Evolutionary conservation across 2,113 vertebrate species (phyloP), one percentile per base, ranked within the genome.

Genomic region (Siphamia tubifer): DNA sequence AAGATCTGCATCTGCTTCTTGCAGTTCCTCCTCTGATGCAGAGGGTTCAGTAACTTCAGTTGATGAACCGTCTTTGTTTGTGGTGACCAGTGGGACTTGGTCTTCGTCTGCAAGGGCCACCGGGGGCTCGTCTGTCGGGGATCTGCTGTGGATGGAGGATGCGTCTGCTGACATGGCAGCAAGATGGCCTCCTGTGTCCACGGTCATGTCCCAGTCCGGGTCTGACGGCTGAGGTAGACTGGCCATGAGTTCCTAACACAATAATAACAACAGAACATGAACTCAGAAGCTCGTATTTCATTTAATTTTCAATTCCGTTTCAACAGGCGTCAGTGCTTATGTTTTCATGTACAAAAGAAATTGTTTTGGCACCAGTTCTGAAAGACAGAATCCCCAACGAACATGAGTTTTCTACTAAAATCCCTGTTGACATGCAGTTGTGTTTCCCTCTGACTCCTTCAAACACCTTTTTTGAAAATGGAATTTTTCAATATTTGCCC

Each of bases 171-270:
- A 79, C 15, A 49, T 86, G 58, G 92, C 90, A 38, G 87, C 89
- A 21, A 90, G 84, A 61, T 94, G 93, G 0, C 63, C 87, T 25
- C 91, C 94, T 12, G 86, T 69, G 39, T 86, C 85, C 38, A 92
- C 87, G 66, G 84, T 93, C 85, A 91, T 90, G 83, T 96, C 94
- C 94, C 86, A 88, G 92, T 95, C 87, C 94, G 87, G 94, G 89
- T 98, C 96, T 79, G 94, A 91, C 69, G 95, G 94, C 70, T 95
- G 95, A 96, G 96, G 96, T 94, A 98, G 95, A 90, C 95, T 95
- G 87, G 93, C 93, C 66, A 99, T 92, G 83, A 99, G 94, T 74
- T 94, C 95, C 97, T 99, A 27, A 55, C 57, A n/a, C n/a, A 24
- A 60, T 30, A 77, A 1, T 48, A 1, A 38, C 10, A 55, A 34